These are phyloP conservation scores for Xestoiulus laeticollis DNA, from an alignment of 2,888 invertebrate genomes.

Conservation along the genomic window DNA sequence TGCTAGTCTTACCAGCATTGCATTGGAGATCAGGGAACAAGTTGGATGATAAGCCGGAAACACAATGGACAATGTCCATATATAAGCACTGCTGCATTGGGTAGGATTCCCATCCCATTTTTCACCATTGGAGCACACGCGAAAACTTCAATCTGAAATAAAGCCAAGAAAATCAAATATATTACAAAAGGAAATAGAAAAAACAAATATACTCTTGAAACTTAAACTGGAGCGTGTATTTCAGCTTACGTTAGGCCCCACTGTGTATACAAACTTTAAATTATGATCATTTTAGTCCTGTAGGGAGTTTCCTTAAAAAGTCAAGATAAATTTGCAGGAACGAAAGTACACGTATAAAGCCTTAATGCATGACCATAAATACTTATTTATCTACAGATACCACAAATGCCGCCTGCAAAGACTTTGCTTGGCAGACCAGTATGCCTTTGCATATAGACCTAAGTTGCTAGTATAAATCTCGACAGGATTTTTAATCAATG, in stretches of 20 bases:
- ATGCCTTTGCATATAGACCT: neutral
- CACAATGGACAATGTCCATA: neutral
- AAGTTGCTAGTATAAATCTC: slow-evolving; percentile 29
- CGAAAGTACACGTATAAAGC: neutral
- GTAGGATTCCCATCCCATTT: neutral
- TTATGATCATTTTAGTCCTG: slow-evolving; percentile 27
- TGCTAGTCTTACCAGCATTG: neutral
- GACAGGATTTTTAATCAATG: slow-evolving; percentile 36
- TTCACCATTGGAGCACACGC: neutral
- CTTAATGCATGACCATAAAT: slow-evolving; percentile 39
- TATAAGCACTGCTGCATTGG: neutral
- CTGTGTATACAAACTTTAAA: slow-evolving; percentile 25
- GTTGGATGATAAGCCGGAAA: neutral
- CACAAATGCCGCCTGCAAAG: slow-evolving; percentile 25
- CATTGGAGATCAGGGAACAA: neutral
- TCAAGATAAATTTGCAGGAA: neutral
- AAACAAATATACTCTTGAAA: slow-evolving; percentile 27
- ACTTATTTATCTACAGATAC: slow-evolving; percentile 39
- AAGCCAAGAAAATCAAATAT: slow-evolving; percentile 3
- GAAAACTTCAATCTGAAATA: slow-evolving; percentile 10
- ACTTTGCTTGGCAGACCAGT: neutral
- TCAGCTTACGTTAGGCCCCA: neutral
- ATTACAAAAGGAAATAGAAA: slow-evolving; percentile 35
- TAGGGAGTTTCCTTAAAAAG: slow-evolving; percentile 31
- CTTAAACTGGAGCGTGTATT: neutral